A percentile compares a stretch with the other conserved stretches of the same genome.
Conservation (phyloP, 2,113 vertebrate species). For the Burhinus bistriatus region DNA sequence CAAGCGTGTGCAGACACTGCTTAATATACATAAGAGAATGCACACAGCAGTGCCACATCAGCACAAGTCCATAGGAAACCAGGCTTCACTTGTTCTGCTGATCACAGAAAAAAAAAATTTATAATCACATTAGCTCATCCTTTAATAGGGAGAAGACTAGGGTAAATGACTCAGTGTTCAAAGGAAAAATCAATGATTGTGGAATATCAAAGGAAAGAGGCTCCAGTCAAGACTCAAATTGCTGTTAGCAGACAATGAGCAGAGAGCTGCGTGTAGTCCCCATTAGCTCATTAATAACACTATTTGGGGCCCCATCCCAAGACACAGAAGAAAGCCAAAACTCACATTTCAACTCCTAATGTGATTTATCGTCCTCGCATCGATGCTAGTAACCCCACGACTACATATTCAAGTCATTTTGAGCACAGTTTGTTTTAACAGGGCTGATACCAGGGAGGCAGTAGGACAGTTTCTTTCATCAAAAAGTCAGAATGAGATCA, state of each 20-base stretch:
- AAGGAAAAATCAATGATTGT: slow-evolving; percentile 4
- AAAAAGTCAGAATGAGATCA: not conserved
- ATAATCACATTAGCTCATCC: slow-evolving; percentile 19
- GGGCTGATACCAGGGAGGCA: not conserved
- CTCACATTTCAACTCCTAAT: not conserved
- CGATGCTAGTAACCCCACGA: not conserved
- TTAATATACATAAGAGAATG: not conserved
- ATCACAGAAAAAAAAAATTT: not conserved
- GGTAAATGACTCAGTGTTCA: slow-evolving; percentile 5
- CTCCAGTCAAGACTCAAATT: slow-evolving; percentile 7
- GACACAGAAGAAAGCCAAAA: slow-evolving; percentile 17
- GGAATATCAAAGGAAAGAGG: slow-evolving; percentile 32
- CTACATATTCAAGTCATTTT: not conserved
- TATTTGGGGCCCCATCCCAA: not conserved
- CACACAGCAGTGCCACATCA: not conserved
- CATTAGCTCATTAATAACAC: not conserved
- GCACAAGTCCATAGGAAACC: not conserved
- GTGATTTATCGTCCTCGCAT: not conserved
- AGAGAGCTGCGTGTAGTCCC: not conserved
- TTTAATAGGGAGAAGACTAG: not conserved
- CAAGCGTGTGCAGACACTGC: not conserved
- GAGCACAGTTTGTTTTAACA: not conserved
- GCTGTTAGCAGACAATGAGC: slow-evolving; percentile 40
- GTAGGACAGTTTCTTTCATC: not conserved
- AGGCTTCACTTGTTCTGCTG: not conserved